Evolutionary conservation across 2,888 invertebrate species (phyloP).

Genomic region (Notodonta dromedarius): DNA sequence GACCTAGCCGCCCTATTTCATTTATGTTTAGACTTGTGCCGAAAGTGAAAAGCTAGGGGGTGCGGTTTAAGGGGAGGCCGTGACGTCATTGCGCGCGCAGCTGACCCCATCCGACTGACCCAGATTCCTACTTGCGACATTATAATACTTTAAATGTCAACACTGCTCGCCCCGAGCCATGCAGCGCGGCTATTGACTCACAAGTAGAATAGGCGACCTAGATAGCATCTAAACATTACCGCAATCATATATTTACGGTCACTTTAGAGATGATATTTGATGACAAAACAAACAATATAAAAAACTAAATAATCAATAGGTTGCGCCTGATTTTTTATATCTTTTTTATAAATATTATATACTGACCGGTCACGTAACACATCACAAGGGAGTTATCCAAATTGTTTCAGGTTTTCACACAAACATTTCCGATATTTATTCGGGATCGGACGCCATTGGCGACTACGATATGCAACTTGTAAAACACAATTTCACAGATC

Average conservation of each 20-base stretch:
- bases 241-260: not conserved
- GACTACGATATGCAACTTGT: constrained; percentile 56
- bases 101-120: constrained; percentile 67
- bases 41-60: constrained; percentile 71
- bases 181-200: constrained; percentile 61
- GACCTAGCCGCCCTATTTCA: constrained; percentile 39
- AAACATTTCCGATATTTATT: constrained; percentile 63
- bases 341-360: constrained; percentile 8
- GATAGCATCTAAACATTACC: constrained; percentile 28
- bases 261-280: not conserved
- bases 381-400: constrained; percentile 57
- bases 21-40: constrained; percentile 38
- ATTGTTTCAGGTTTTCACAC: constrained; percentile 52
- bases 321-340: constrained; percentile 1
- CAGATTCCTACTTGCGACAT: constrained; percentile 70
- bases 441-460: constrained; percentile 69
- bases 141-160: constrained; percentile 66
- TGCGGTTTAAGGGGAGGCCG: constrained; percentile 47
- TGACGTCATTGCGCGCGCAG: constrained; percentile 80
- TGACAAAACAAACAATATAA: not conserved
- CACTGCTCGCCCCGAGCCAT: constrained; percentile 56
- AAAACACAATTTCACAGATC: constrained; percentile 55
- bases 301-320: constrained; percentile 27
- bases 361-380: constrained; percentile 63
- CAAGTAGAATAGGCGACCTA: constrained; percentile 49